Conservation (phyloP, 2,888 invertebrate genomes). For the Drosophila conformis region DNA sequence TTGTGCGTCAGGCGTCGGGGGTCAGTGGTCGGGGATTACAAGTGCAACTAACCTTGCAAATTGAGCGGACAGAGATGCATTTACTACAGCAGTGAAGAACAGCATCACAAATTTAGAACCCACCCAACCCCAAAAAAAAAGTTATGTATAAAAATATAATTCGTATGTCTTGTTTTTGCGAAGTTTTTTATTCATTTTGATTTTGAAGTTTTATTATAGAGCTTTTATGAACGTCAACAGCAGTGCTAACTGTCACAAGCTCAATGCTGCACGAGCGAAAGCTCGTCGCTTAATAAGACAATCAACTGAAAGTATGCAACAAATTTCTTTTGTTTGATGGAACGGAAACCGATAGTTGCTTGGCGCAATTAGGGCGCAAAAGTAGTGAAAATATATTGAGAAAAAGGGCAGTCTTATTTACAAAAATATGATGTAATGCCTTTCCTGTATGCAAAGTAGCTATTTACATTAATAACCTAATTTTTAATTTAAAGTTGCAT, state of each 20-base stretch:
- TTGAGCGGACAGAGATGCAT: constrained; percentile 1
- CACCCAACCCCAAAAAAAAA: neutral
- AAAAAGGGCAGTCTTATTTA: neutral
- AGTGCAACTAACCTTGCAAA: constrained; percentile 9
- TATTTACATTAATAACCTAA: neutral
- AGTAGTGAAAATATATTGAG: neutral
- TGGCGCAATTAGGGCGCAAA: neutral
- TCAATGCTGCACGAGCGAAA: neutral
- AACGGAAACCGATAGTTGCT: too few relatives aligned
- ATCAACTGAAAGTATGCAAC: neutral
- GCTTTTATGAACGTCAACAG: neutral
- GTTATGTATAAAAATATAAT: neutral
- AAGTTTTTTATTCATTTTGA: neutral
- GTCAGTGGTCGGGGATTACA: neutral
- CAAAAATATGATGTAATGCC: neutral
- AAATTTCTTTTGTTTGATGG: neutral
- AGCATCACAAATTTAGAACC: neutral
- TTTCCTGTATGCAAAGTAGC: neutral
- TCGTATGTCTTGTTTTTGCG: neutral
- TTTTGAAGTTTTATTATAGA: neutral
- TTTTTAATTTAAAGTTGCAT: neutral
- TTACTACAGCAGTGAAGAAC: constrained; percentile 6
- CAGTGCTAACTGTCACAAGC: constrained; percentile 7
- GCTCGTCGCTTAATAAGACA: neutral
- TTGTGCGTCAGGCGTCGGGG: constrained; percentile 3